Percentiles rank a stretch among this genome's conserved stretches.
Conservation (phyloP, 2,113 vertebrate species). For the Hemicordylus capensis region DNA sequence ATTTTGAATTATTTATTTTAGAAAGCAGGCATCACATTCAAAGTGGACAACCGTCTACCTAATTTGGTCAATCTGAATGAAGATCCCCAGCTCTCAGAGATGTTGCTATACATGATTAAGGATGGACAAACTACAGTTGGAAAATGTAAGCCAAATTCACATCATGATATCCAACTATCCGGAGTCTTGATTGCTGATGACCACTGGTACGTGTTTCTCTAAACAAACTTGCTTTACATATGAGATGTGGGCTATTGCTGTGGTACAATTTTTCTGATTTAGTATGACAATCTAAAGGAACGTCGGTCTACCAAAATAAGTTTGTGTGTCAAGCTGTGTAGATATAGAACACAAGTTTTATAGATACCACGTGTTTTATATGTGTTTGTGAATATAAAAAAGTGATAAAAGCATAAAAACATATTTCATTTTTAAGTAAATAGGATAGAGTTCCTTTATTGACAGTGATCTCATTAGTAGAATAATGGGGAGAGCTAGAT, state of each 20-base stretch:
- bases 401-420: too few relatives aligned
- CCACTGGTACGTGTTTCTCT: constrained; percentile 85
- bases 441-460: not conserved
- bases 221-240: not conserved
- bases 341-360: not conserved
- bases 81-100: constrained; percentile 96
- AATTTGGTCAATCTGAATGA: constrained; percentile 96
- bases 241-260: not conserved
- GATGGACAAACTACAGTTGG: constrained; percentile 92
- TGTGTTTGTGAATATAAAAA: too few relatives aligned
- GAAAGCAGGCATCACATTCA: constrained; percentile 92
- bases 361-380: too few relatives aligned
- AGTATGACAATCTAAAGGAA: not conserved
- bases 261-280: not conserved
- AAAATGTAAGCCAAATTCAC: constrained; percentile 77
- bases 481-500: not conserved
- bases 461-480: not conserved
- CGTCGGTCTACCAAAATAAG: not conserved
- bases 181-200: constrained; percentile 91
- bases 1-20: constrained; percentile 55
- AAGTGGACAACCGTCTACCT: constrained; percentile 91
- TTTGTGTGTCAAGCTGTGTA: not conserved
- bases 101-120: constrained; percentile 95
- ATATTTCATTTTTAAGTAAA: not conserved
- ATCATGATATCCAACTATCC: constrained; percentile 90